Evolutionary conservation across 2,888 invertebrate species (phyloP).

Genomic region (Drosophila tanythrix): DNA sequence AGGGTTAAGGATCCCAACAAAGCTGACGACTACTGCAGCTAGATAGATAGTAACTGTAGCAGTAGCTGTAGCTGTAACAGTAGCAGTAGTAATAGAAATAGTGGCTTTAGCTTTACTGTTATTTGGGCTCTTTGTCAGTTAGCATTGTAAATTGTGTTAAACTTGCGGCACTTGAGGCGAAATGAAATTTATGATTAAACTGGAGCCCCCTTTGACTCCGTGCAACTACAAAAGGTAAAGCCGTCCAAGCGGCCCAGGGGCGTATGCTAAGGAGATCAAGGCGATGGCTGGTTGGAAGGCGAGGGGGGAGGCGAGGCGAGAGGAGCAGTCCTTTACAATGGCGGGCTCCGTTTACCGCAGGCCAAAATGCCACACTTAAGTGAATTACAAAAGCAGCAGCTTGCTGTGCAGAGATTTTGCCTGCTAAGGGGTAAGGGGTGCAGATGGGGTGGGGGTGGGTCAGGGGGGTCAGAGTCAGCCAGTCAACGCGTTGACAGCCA

Average conservation of each 20-base stretch:
- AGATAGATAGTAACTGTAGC: neutral
- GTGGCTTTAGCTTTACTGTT: conserved; percentile 1
- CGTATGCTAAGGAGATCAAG: conserved; percentile 72
- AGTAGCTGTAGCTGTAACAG: too few species aligned
- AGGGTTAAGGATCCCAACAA: conserved; percentile 59
- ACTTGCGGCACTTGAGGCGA: conserved; percentile 50
- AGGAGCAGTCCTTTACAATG: conserved; percentile 54
- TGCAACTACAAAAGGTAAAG: conserved; percentile 65
- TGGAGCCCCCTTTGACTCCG: conserved; percentile 47
- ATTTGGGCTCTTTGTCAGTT: neutral
- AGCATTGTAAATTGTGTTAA: conserved; percentile 30
- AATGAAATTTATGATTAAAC: conserved; percentile 78
- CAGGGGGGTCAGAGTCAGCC: conserved; percentile 46
- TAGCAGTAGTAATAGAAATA: neutral
- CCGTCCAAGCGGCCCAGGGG: conserved; percentile 38
- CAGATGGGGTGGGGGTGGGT: neutral
- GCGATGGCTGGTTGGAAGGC: neutral
- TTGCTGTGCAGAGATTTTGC: conserved; percentile 25
- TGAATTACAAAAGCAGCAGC: conserved; percentile 80
- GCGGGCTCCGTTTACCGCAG: conserved; percentile 71
- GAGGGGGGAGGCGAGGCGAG: neutral
- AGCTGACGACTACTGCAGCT: conserved; percentile 2
- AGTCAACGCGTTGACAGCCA: conserved; percentile 82
- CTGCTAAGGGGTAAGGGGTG: neutral
- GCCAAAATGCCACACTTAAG: conserved; percentile 82